Base-by-base conservation (phyloP, 2,113 vertebrate species). In the Ariopsis seemanni region DNA sequence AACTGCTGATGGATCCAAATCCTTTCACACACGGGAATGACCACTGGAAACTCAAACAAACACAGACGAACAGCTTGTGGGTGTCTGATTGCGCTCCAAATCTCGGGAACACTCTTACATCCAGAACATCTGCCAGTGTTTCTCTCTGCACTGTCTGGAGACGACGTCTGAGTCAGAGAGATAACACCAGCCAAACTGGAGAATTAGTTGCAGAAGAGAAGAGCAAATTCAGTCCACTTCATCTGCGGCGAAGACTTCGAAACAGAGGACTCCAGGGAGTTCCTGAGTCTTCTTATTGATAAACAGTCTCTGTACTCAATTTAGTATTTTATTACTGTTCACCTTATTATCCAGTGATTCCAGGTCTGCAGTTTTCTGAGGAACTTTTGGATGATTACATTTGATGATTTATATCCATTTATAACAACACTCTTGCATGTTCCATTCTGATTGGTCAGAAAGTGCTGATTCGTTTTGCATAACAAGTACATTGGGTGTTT, bases 121-220 rank as follows among this genome's bases (percentile, higher is more conserved):
- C 91, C 89, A 83, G 87, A 87, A 92, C 88, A 91, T 91, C 87
- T 90, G 82, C 87, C 88, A 71, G 82, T 80, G 82, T 85, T 85
- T 91, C 69, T 63, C 27, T 90, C 83, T 91, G 27, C 53, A 50
- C 52, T 83, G 67, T 74, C 63, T 63, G 72, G 85, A n/a, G 83
- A 77, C 53, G 12, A 34, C 10, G 30, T 27, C 81, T 90, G 81
- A 87, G 74, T 82, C 62, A 79, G 77, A 86, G 72, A 86, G 85
- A 86, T 86, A 86, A 52, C 75, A 8, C 20, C 22, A 50, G 75
- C 74, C 74, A 80, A 69, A 62, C 60, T 3, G 75, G 18, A 86
- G 50, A 77, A 83, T 69, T 53, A 83, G 42, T 50, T 79, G 52
- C 78, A 58, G 78, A 57, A n/a, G 30, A 55, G 71, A 67, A 15